Evolutionary conservation across 2,797 vertebrate species (phyloP).

Genomic region (Lophura swinhoii): DNA sequence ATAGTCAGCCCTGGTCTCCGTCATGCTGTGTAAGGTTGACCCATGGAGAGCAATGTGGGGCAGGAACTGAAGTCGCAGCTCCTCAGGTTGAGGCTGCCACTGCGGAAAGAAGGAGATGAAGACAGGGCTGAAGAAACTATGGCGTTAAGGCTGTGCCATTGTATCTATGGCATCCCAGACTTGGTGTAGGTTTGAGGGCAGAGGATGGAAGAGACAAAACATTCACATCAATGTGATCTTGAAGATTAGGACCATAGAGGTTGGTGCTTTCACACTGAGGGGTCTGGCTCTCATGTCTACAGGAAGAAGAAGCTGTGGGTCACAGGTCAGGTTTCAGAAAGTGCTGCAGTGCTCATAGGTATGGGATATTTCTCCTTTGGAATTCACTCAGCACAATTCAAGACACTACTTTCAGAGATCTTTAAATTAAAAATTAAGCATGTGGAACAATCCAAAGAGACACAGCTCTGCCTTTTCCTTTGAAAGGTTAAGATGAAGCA

Average conservation of each 20-base stretch:
- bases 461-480: background rate
- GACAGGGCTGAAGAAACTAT: background rate
- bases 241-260: background rate
- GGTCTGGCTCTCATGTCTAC: fast-evolving
- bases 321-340: background rate
- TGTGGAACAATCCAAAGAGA: background rate
- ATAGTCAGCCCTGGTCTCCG: background rate
- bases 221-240: background rate
- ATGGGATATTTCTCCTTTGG: background rate
- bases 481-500: constrained; percentile 20
- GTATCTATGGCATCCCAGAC: background rate
- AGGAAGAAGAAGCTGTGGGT: background rate
- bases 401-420: background rate
- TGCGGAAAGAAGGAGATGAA: background rate
- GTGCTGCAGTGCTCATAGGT: background rate
- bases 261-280: background rate
- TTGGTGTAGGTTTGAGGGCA: fast-evolving
- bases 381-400: background rate
- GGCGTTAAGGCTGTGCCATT: background rate
- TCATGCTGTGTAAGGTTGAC: background rate
- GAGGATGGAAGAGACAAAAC: background rate
- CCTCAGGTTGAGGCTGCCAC: no score
- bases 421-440: background rate
- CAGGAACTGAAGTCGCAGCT: background rate
- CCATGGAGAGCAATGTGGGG: background rate